Conservation (phyloP, 2,797 vertebrate species). For the Muscicapa comitata region DNA sequence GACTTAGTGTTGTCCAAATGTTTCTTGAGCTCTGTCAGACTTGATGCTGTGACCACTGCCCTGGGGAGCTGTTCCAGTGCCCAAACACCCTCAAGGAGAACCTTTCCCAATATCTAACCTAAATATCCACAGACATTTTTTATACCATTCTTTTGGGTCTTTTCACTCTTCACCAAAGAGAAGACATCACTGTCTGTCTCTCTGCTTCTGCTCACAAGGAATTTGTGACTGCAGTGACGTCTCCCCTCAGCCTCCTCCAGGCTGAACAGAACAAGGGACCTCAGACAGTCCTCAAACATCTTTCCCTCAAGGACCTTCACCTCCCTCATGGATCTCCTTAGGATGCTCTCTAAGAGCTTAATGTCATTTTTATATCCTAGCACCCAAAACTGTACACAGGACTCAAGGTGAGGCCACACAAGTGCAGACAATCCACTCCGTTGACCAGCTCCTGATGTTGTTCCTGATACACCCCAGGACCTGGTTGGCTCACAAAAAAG, state of each 20-base stretch:
- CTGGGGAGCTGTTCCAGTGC: no score
- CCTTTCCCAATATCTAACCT: not conserved
- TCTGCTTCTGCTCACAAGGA: rapidly evolving
- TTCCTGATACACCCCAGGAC: not conserved
- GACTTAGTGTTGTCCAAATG: not conserved
- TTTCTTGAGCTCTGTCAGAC: rapidly evolving
- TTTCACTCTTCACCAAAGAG: not conserved
- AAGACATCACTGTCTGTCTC: rapidly evolving
- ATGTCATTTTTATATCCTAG: no score
- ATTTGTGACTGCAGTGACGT: rapidly evolving
- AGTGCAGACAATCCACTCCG: not conserved
- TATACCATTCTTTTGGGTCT: not conserved
- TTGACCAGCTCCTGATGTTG: not conserved
- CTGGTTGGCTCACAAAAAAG: rapidly evolving
- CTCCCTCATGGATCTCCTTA: not conserved
- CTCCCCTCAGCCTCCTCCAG: not conserved
- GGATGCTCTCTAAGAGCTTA: not conserved
- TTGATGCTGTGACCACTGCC: not conserved
- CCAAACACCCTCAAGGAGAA: not conserved
- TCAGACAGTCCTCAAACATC: rapidly evolving
- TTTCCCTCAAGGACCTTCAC: not conserved
- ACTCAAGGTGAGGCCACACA: not conserved
- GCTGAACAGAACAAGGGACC: not conserved
- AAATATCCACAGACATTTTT: not conserved
- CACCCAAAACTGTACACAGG: not conserved